phyloP scores from a whole-genome alignment of 1,140 invertebrate genomes.

The Drosophila ercepeae region DNA sequence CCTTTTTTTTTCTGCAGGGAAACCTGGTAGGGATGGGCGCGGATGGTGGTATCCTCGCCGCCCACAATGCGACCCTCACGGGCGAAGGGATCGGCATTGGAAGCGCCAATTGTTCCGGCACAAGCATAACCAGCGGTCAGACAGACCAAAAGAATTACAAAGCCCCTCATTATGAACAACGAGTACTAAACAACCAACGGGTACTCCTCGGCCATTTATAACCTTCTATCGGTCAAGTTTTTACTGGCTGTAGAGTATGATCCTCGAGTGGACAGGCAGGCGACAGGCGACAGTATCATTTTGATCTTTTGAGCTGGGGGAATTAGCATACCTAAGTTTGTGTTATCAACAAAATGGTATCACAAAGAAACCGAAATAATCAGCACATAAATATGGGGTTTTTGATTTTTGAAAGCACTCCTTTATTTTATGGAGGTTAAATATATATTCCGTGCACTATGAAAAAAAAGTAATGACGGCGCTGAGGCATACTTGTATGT shows the following conservation, averaged over 20 bases:
- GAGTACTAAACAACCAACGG: not conserved
- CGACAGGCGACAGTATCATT: conserved; percentile 28
- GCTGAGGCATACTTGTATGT: no score
- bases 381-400: conserved; percentile 1
- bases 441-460: not conserved
- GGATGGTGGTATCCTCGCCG: conserved; percentile 49
- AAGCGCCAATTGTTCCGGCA: conserved; percentile 13
- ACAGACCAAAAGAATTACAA: conserved; percentile 25
- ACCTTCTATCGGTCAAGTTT: not conserved
- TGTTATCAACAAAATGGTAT: not conserved
- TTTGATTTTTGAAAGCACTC: not conserved
- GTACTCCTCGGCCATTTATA: conserved; percentile 13
- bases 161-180: conserved; percentile 34
- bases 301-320: conserved; percentile 16
- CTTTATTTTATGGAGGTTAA: not conserved
- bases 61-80: conserved; percentile 62
- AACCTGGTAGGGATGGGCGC: conserved; percentile 52
- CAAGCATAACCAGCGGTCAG: conserved; percentile 7
- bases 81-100: conserved; percentile 20
- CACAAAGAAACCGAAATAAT: not conserved
- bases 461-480: not conserved
- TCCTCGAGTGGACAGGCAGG: conserved; percentile 2
- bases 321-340: conserved; percentile 24
- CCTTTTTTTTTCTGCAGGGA: conserved; percentile 44
- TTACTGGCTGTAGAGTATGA: not conserved